phyloP scores from a whole-genome alignment of 2,113 vertebrate genomes.

The Bujurquina vittata region DNA sequence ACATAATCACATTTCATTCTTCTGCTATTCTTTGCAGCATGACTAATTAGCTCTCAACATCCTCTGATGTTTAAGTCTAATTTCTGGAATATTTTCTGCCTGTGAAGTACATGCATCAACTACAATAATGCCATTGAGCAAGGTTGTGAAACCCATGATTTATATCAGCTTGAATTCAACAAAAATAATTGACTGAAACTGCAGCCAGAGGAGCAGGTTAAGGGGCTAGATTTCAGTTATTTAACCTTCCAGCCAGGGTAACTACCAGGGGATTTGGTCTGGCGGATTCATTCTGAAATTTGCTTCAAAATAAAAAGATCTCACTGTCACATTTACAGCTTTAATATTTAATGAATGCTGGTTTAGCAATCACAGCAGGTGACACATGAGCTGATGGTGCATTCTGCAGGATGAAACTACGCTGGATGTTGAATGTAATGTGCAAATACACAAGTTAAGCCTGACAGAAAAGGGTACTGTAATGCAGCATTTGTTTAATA shows the following conservation, averaged over 20 bases:
- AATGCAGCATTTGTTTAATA: background rate
- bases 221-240: conserved; percentile 8
- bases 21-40: conserved; percentile 45
- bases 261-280: background rate
- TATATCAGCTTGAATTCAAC: conserved; percentile 23
- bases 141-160: conserved; percentile 28
- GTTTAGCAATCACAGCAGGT: conserved; percentile 15
- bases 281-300: background rate
- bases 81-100: conserved; percentile 24
- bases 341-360: conserved; percentile 42
- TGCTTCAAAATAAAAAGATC: background rate
- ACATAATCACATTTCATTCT: conserved; percentile 57
- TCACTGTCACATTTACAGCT: background rate
- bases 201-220: conserved; percentile 25
- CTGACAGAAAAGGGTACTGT: background rate
- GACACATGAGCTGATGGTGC: background rate
- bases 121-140: conserved; percentile 16
- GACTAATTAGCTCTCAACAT: conserved; percentile 50
- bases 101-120: conserved; percentile 15
- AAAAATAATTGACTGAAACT: conserved; percentile 36
- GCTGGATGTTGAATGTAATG: background rate
- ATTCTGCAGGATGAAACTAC: conserved; percentile 13
- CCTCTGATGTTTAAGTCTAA: conserved; percentile 32
- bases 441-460: background rate
- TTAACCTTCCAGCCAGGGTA: background rate